Evolutionary conservation across 2,113 vertebrate genomes (phyloP).

Genomic region (Eulacestoma nigropectus): DNA sequence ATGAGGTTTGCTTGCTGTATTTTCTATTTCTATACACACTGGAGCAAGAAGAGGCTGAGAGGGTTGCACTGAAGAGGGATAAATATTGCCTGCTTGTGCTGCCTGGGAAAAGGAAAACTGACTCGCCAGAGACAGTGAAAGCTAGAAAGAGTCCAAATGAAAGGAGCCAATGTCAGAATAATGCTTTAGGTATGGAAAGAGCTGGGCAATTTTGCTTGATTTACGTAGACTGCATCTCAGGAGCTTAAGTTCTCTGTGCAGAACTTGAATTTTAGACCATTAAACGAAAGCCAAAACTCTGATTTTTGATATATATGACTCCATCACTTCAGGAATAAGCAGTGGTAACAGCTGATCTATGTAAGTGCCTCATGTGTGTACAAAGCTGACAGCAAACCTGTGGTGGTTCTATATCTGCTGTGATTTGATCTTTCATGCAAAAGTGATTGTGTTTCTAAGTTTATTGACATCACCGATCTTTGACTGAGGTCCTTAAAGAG

Average conservation of each 20-base stretch:
- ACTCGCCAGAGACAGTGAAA: background rate
- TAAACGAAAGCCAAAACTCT: background rate
- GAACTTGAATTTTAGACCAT: background rate
- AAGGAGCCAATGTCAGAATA: background rate
- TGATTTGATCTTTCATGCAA: background rate
- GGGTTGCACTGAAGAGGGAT: background rate
- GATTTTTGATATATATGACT: background rate
- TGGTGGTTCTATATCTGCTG: background rate
- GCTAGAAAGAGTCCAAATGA: background rate
- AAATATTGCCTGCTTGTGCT: background rate
- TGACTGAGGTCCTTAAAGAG: background rate
- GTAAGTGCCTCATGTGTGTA: background rate
- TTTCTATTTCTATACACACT: background rate
- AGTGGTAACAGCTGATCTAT: background rate
- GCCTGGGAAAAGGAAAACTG: background rate
- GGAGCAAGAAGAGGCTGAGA: background rate
- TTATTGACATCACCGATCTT: background rate
- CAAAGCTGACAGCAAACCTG: background rate
- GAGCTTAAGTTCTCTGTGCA: background rate
- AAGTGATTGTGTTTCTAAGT: background rate
- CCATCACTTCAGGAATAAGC: background rate
- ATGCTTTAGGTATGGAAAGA: background rate
- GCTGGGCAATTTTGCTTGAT: background rate
- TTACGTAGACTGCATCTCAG: background rate
- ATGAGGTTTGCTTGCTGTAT: background rate